Evolutionary conservation across 2,797 vertebrate genomes (phyloP).

Genomic region (Cynodonichthys magdalenae): DNA sequence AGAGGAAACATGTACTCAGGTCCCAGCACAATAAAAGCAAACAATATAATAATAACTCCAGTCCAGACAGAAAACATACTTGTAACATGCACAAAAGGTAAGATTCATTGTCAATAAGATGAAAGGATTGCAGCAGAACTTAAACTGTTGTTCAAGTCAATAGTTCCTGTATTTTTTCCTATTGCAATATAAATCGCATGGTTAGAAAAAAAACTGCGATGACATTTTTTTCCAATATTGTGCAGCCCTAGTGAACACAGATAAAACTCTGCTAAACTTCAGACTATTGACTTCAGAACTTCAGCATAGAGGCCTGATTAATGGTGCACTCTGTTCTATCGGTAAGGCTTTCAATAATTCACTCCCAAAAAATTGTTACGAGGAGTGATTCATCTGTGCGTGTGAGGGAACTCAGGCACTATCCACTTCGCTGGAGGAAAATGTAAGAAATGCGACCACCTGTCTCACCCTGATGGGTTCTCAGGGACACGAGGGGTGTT

Average conservation of each 20-base stretch:
- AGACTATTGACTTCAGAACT: conserved; percentile 36
- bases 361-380: conserved; percentile 44
- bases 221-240: too few species aligned
- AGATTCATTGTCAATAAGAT: too few species aligned
- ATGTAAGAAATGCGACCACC: conserved; percentile 52
- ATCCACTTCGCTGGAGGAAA: conserved; percentile 18
- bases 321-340: conserved; percentile 33
- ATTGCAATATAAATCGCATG: too few species aligned
- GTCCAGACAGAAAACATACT: too few species aligned
- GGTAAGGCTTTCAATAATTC: conserved; percentile 65
- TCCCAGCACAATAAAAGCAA: too few species aligned
- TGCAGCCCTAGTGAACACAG: conserved; percentile 7
- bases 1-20: too few species aligned
- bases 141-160: too few species aligned
- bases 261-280: conserved; percentile 19
- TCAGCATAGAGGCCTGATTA: conserved; percentile 47
- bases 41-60: too few species aligned
- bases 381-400: conserved; percentile 53
- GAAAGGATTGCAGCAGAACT: too few species aligned
- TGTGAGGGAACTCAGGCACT: conserved; percentile 41
- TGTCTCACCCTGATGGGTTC: conserved; percentile 62
- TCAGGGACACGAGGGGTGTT: conserved; percentile 31
- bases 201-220: too few species aligned
- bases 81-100: too few species aligned
- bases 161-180: too few species aligned